phyloP scores from a whole-genome alignment of 2,888 invertebrate species.

The Cantharis lateralis region DNA sequence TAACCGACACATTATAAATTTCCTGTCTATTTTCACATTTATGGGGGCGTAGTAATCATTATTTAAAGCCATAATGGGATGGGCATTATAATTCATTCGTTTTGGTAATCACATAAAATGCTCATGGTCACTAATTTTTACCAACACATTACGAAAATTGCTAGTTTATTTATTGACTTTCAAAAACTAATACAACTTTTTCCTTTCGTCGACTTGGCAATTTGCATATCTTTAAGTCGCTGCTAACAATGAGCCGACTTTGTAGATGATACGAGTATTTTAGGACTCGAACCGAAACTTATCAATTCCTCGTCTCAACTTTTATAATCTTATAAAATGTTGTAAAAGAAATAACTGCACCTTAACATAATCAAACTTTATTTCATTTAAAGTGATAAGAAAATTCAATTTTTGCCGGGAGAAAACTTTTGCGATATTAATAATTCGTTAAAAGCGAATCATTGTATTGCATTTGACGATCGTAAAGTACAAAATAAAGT shows the following conservation, averaged over 20 bases:
- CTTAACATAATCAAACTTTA: background rate
- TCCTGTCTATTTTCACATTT: constrained; percentile 2
- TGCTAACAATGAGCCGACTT: background rate
- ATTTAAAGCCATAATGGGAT: constrained; percentile 21
- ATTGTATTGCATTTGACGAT: background rate
- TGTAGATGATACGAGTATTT: background rate
- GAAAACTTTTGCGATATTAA: background rate
- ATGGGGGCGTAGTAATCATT: constrained; percentile 22
- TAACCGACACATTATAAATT: constrained; percentile 9
- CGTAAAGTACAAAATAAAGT: constrained; percentile 4
- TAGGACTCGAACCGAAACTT: background rate
- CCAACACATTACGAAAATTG: background rate
- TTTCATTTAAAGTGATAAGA: background rate
- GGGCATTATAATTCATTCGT: constrained; percentile 18
- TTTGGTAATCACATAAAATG: constrained; percentile 1
- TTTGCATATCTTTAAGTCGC: background rate
- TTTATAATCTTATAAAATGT: background rate
- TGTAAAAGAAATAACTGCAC: background rate
- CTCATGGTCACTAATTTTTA: background rate
- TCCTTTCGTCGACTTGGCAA: background rate
- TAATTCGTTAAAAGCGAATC: background rate
- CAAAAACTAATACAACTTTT: background rate
- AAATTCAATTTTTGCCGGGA: background rate
- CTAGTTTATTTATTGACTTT: background rate
- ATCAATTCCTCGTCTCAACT: background rate